Base-by-base conservation (phyloP, 1,140 invertebrate species). In the Cyphomyrmex costatus region DNA sequence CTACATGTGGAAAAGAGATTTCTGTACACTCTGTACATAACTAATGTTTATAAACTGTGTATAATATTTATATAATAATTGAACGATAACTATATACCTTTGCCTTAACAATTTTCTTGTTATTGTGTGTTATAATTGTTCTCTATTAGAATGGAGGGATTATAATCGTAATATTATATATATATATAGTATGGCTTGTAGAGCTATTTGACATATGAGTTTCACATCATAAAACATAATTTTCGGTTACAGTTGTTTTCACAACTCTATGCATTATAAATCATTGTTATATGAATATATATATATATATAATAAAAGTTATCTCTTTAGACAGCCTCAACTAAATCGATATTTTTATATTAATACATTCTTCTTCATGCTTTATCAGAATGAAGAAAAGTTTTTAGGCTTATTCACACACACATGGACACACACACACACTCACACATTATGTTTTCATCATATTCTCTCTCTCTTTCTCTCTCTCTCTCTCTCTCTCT, bases 1-100 rank as follows among this genome's bases (percentile, higher is more conserved):
- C 51, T 74, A 70, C 5, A 79, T 12, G 14, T 82, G 76, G 42
- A 85, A 80, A 87, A 84, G 36, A 76, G 33, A 86, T 78, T 85
- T 87, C 80, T 92, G 78, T 92, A 93, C 86, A 91, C 87, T 8
- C 36, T 90, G 87, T 93, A 93, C 88, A 93, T n/a, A 63, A 51
- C 76, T 90, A 89, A 90, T 66, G 73, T 90, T 84, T 85, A 80
- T 89, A 89, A 86, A 87, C 49, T 90, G 87, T 56, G 61, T 87
- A 89, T 88, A 89, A 66, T 90, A 90, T 79, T 66, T 85, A 53
- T 86, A 66, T 65, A 87, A 89, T 65, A 87, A 79, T 87, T 86
- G 16, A 89, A 80, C 78, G 65, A 84, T 65, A 78, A 46, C 86
- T 91, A 60, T 92, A 90, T 86, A 92, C 65, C 83, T 86, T 12